These are phyloP conservation scores for Thryonomys swinderianus DNA, from an alignment of 2,113 vertebrate species.

Conservation along the genomic window DNA sequence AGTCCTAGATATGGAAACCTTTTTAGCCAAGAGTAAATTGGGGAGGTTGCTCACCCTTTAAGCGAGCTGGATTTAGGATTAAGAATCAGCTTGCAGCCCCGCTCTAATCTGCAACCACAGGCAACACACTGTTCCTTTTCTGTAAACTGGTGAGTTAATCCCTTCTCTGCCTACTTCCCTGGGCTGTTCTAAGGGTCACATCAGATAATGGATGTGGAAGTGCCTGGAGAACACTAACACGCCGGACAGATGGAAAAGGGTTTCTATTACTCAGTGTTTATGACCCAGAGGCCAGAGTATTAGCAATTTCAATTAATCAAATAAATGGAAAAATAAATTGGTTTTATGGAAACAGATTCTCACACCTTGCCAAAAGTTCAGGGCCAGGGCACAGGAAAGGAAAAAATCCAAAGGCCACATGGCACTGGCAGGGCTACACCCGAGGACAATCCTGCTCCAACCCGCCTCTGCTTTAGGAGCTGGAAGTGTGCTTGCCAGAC, in stretches of 20 bases:
- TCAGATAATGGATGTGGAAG: constrained; percentile 62
- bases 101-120: not conserved
- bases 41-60: not conserved
- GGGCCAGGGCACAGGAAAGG: constrained; percentile 10
- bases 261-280: constrained; percentile 70
- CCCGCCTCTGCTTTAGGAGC: not conserved
- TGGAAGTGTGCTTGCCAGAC: not conserved
- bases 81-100: not conserved
- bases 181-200: constrained; percentile 48
- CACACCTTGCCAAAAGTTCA: constrained; percentile 53
- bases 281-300: constrained; percentile 65
- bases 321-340: constrained; percentile 81
- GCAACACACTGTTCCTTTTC: not conserved
- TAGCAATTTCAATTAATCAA: constrained; percentile 81
- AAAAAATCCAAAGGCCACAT: not conserved
- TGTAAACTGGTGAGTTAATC: not conserved
- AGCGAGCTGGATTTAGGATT: not conserved
- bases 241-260: constrained; percentile 52
- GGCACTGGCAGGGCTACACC: not conserved
- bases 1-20: not conserved
- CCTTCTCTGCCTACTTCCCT: not conserved
- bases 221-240: constrained; percentile 46
- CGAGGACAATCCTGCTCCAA: not conserved
- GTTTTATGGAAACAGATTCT: constrained; percentile 72
- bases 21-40: too few relatives aligned